Percentiles rank a stretch among this genome's conserved stretches.
These are phyloP conservation scores for Aselliscus stoliczkanus DNA, from an alignment of 2,797 vertebrate genomes.

Conservation along the genomic window DNA sequence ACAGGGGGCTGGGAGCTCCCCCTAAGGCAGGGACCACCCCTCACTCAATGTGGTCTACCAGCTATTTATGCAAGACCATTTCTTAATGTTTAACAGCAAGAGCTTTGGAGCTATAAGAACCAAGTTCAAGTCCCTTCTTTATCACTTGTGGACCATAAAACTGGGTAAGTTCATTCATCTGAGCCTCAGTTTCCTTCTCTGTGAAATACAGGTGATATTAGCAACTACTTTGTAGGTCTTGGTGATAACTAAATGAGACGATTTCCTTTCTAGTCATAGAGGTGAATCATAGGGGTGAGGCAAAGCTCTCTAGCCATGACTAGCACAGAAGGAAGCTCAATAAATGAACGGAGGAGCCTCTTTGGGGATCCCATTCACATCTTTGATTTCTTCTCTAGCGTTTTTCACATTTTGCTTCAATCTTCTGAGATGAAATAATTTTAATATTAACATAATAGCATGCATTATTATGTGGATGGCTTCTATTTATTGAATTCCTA, in stretches of 20 bases:
- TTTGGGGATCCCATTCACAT: not conserved
- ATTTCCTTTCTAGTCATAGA: not conserved
- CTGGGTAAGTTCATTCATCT: not conserved
- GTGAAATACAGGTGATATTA: not conserved
- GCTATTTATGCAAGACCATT: not conserved
- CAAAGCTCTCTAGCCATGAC: not conserved
- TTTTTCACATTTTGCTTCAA: not conserved
- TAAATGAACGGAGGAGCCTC: not conserved
- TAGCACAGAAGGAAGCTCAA: not conserved
- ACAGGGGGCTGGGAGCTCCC: not conserved
- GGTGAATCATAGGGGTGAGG: too few species aligned
- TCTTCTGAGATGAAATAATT: not conserved
- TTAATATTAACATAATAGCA: not conserved
- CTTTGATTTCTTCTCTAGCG: not conserved
- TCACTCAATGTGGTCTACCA: not conserved
- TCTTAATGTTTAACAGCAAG: not conserved
- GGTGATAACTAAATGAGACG: not conserved
- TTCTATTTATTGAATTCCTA: not conserved
- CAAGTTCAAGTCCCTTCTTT: not conserved
- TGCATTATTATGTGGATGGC: not conserved
- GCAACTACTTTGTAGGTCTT: not conserved
- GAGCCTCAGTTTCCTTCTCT: not conserved
- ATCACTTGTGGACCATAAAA: not conserved
- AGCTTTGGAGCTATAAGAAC: not conserved
- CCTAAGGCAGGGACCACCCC: not conserved